Conservation (phyloP, 2,113 vertebrate genomes). For the Ornithorhynchus anatinus region DNA sequence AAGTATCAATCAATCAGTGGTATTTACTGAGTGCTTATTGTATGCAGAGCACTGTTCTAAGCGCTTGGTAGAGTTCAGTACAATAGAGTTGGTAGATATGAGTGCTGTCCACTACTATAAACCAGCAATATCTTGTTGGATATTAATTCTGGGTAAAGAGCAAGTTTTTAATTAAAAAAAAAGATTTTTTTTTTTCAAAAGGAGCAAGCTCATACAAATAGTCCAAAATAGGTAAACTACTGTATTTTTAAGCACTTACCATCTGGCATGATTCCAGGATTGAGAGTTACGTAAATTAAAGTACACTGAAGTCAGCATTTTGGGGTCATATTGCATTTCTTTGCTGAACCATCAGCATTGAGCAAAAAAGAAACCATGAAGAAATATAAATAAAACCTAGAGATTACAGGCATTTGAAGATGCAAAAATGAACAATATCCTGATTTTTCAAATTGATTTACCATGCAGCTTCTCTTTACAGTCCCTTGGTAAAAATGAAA, state of each 20-base stretch:
- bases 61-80: no score
- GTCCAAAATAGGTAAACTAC: conserved; percentile 50
- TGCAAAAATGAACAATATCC: conserved; percentile 70
- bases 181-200: no score
- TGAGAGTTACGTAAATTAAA: conserved; percentile 65
- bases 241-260: conserved; percentile 62
- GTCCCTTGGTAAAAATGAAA: conserved; percentile 80
- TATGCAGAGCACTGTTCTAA: no score
- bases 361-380: conserved; percentile 60
- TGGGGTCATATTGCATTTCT: conserved; percentile 64
- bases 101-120: no score
- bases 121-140: no score
- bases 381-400: conserved; percentile 60
- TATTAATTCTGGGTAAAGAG: no score
- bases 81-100: no score
- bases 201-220: conserved; percentile 35
- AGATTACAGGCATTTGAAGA: conserved; percentile 64
- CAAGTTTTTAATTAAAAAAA: no score
- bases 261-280: conserved; percentile 38
- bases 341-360: conserved; percentile 43
- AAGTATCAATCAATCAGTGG: no score
- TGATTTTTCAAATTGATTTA: conserved; percentile 77
- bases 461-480: conserved; percentile 75
- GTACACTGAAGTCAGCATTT: conserved; percentile 52
- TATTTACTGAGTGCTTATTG: no score